Evolutionary conservation across 1,140 invertebrate species (phyloP).

Genomic region (Drosophila pruinosa): DNA sequence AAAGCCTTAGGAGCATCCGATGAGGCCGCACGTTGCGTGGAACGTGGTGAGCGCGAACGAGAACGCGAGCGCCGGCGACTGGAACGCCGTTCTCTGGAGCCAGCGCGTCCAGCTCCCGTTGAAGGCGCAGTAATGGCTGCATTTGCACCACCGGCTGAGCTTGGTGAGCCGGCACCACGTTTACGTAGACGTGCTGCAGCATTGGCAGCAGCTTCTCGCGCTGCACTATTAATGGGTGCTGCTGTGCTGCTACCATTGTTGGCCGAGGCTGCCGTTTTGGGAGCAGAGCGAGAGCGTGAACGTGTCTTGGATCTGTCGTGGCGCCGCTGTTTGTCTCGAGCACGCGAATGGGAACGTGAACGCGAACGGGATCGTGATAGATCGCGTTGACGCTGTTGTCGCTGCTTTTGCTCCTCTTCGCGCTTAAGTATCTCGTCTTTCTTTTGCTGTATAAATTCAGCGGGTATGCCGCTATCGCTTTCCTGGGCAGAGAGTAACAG

Average conservation of each 20-base stretch:
- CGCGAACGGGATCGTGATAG: conserved; percentile 64
- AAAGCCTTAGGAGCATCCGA: conserved; percentile 83
- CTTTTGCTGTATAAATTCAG: conserved; percentile 95
- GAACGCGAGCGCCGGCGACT: conserved; percentile 53
- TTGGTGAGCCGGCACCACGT: conserved; percentile 54
- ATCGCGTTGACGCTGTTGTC: conserved; percentile 58
- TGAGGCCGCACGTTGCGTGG: conserved; percentile 37
- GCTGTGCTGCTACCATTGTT: conserved; percentile 48
- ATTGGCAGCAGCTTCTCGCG: conserved; percentile 70
- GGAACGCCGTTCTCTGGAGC: conserved; percentile 47
- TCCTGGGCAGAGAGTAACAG: conserved; percentile 97
- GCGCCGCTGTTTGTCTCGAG: conserved; percentile 55
- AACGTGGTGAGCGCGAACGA: conserved; percentile 68
- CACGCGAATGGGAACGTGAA: conserved; percentile 60
- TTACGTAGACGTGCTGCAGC: conserved; percentile 69
- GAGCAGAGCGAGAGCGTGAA: conserved; percentile 57
- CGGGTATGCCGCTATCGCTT: conserved; percentile 96
- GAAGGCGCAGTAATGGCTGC: conserved; percentile 9
- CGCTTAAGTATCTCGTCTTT: conserved; percentile 97
- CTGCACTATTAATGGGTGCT: conserved; percentile 46
- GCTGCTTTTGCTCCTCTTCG: conserved; percentile 84
- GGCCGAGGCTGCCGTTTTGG: conserved; percentile 11
- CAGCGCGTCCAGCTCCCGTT: conserved; percentile 2
- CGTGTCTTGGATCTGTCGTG: conserved; percentile 50
- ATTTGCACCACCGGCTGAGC: conserved; percentile 25